Evolutionary conservation across 2,888 invertebrate genomes (phyloP).

Genomic region (Campopleginae sp.): DNA sequence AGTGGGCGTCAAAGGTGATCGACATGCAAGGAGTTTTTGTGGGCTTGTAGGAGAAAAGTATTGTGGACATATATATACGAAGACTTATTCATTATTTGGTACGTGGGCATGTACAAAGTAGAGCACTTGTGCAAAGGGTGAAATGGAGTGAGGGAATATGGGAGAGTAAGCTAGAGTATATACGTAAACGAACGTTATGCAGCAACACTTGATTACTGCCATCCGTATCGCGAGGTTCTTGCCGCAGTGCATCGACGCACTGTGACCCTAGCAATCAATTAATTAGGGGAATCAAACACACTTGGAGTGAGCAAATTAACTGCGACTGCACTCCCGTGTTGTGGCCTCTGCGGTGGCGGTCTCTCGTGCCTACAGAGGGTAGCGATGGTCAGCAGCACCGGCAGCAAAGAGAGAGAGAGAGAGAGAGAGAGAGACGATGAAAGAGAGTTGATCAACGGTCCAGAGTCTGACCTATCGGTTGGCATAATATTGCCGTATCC

Average conservation of each 20-base stretch:
- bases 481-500: constrained; percentile 20
- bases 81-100: neutral
- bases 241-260: constrained; percentile 73
- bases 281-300: constrained; percentile 84
- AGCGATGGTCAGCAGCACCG: constrained; percentile 75
- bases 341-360: constrained; percentile 78
- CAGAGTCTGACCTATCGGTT: constrained; percentile 21
- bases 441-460: constrained; percentile 27
- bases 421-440: neutral
- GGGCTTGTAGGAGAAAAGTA: constrained; percentile 34
- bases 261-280: constrained; percentile 83
- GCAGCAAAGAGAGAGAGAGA: constrained; percentile 14
- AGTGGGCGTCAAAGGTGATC: constrained; percentile 57
- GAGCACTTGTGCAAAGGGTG: constrained; percentile 40
- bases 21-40: constrained; percentile 41
- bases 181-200: constrained; percentile 73
- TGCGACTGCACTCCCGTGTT: constrained; percentile 84
- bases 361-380: constrained; percentile 66
- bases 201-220: constrained; percentile 81
- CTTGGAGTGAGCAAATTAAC: constrained; percentile 84
- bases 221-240: constrained; percentile 74
- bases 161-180: constrained; percentile 57
- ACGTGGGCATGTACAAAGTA: constrained; percentile 16
- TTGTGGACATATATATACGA: neutral
- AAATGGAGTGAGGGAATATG: constrained; percentile 48